Percentiles rank a stretch among this genome's conserved stretches.
Conservation (phyloP, 1,140 invertebrate species). For the Euura saliciscinereae region DNA sequence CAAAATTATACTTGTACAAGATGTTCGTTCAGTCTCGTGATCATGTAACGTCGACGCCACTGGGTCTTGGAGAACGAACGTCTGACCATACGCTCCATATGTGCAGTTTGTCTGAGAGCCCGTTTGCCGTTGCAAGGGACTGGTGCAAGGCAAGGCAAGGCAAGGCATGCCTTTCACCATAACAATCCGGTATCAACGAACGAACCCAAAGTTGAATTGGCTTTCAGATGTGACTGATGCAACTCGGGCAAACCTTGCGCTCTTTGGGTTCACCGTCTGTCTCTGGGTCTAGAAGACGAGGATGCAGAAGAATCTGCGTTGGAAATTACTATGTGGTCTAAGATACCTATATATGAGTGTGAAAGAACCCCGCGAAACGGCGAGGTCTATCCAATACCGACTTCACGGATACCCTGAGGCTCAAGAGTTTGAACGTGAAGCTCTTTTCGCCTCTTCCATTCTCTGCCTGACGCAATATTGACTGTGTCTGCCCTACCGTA, state of each 20-base stretch:
- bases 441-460: neutral
- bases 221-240: constrained; percentile 35
- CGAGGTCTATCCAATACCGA: too few relatives aligned
- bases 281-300: constrained; percentile 24
- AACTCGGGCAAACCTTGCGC: constrained; percentile 39
- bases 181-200: constrained; percentile 41
- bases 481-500: neutral
- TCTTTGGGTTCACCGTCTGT: neutral
- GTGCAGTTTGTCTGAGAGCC: neutral
- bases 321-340: constrained; percentile 9
- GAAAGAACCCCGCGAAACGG: neutral
- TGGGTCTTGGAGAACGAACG: neutral
- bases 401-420: too few relatives aligned
- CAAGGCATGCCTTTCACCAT: constrained; percentile 46
- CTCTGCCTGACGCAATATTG: neutral
- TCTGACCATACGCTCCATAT: neutral
- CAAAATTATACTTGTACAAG: too few relatives aligned
- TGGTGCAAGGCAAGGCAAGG: too few relatives aligned
- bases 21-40: too few relatives aligned
- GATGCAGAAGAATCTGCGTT: neutral
- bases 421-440: too few relatives aligned
- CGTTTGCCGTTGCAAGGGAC: too few relatives aligned
- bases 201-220: constrained; percentile 15
- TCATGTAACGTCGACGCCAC: too few relatives aligned
- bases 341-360: neutral